A percentile compares a stretch with the other conserved stretches of the same genome.
These are phyloP conservation scores for Carcinoscorpius rotundicauda DNA, from an alignment of 1,140 invertebrate genomes.

Conservation along the genomic window DNA sequence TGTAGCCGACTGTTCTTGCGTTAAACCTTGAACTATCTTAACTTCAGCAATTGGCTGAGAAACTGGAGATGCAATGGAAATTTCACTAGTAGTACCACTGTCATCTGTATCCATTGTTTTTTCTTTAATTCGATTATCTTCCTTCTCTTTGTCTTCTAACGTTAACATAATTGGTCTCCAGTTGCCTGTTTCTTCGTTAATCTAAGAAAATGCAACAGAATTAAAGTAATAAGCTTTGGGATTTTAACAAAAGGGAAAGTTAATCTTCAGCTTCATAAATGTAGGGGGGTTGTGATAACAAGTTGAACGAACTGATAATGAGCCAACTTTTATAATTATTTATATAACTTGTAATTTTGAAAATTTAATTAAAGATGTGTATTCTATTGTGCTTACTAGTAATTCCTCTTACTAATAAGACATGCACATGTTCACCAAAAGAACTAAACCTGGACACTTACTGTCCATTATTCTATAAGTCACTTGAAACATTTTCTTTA, in stretches of 20 bases:
- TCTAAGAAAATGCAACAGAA: constrained; percentile 27
- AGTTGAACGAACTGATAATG: too few species aligned
- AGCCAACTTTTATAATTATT: too few species aligned
- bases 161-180: constrained; percentile 67
- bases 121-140: constrained; percentile 25
- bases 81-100: background rate
- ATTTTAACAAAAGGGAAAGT: background rate
- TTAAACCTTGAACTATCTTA: background rate
- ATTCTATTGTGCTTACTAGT: too few species aligned
- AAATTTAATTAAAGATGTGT: too few species aligned
- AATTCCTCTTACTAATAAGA: too few species aligned
- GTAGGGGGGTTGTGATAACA: too few species aligned
- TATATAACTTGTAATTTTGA: too few species aligned
- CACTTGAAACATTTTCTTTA: too few species aligned
- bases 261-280: background rate
- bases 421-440: too few species aligned
- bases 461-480: too few species aligned
- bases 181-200: constrained; percentile 66
- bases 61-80: background rate
- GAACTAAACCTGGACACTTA: too few species aligned
- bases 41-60: background rate
- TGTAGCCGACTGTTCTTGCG: background rate
- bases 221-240: too few species aligned
- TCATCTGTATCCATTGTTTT: constrained; percentile 18
- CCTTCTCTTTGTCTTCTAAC: constrained; percentile 37